Conservation (phyloP, 2,113 vertebrate genomes). For the Carassius carassius region DNA sequence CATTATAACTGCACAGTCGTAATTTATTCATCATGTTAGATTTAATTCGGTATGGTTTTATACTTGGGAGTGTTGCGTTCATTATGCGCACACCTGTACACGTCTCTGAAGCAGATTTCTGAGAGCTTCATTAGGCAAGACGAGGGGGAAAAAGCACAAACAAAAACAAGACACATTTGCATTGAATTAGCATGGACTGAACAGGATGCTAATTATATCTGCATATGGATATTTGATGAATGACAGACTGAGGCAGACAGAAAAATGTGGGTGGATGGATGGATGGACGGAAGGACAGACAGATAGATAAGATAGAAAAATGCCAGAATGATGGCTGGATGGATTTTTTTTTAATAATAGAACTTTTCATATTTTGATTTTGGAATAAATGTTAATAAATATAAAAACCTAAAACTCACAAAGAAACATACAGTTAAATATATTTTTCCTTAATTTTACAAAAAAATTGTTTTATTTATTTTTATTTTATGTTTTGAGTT, state of each 20-base stretch:
- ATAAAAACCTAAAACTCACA: too few relatives aligned
- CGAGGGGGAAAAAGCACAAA: conserved; percentile 12
- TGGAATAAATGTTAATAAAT: too few relatives aligned
- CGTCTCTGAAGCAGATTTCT: conserved; percentile 35
- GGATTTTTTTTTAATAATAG: too few relatives aligned
- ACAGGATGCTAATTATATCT: conserved; percentile 13
- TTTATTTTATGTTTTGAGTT: too few relatives aligned
- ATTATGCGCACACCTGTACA: conserved; percentile 33
- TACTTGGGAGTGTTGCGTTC: conserved; percentile 18
- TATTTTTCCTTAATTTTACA: too few relatives aligned
- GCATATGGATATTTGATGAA: not conserved
- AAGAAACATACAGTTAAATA: too few relatives aligned
- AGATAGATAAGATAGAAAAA: too few relatives aligned
- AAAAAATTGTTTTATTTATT: too few relatives aligned
- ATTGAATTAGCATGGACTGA: conserved; percentile 38
- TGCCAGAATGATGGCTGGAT: too few relatives aligned
- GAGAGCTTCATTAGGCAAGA: conserved; percentile 22
- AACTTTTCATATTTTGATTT: too few relatives aligned
- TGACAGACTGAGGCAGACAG: not conserved
- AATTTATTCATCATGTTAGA: conserved; percentile 39
- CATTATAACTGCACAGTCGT: not conserved
- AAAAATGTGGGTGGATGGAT: not conserved
- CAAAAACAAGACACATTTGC: not conserved
- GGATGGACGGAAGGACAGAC: not conserved
- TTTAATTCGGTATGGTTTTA: conserved; percentile 20